phyloP scores from a whole-genome alignment of 2,113 vertebrate species.

The Poecile atricapillus region DNA sequence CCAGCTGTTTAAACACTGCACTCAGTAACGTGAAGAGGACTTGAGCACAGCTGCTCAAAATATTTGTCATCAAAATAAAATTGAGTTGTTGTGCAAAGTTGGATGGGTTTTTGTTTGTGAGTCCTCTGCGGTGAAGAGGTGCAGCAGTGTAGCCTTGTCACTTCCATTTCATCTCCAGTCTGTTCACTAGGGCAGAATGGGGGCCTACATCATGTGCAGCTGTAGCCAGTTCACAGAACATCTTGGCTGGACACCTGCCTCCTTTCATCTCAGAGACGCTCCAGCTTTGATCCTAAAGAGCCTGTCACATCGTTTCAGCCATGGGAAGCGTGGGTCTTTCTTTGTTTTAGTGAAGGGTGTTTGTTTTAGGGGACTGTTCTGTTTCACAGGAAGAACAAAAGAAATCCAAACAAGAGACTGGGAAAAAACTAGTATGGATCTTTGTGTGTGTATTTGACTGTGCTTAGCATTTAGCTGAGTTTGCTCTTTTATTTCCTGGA shows the following conservation, averaged over 20 bases:
- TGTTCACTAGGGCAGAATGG: neutral
- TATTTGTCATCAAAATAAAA: neutral
- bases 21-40: neutral
- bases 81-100: neutral
- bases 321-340: neutral
- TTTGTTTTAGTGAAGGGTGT: neutral
- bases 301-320: neutral
- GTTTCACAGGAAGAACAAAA: neutral
- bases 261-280: neutral
- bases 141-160: neutral
- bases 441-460: neutral
- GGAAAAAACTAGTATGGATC: neutral
- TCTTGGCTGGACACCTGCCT: neutral
- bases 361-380: neutral
- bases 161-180: neutral
- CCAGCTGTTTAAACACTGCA: neutral
- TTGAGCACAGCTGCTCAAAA: neutral
- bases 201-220: neutral
- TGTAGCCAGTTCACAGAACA: neutral
- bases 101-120: neutral
- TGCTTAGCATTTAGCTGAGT: neutral
- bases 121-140: neutral
- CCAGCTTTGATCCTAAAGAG: neutral
- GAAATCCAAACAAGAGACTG: neutral
- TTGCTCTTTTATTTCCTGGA: neutral